phyloP scores from a whole-genome alignment of 2,113 vertebrate genomes.

The Dipodomys stephensi region DNA sequence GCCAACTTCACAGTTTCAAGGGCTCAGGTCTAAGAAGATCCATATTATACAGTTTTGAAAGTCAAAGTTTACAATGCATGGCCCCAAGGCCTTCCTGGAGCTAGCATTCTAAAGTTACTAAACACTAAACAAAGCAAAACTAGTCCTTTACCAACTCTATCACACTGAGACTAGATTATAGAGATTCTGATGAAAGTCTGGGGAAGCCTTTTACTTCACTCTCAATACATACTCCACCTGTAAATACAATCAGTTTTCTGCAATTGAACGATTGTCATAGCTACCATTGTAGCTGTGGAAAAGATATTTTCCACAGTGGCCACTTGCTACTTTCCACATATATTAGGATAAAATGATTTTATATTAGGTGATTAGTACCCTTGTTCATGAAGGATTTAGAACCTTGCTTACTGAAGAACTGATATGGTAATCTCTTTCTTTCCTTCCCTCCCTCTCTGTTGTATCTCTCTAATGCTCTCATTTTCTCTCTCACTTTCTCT shows the following conservation, averaged over 20 bases:
- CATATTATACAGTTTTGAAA: neutral
- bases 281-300: neutral
- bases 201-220: neutral
- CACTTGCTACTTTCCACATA: neutral
- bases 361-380: no score
- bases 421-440: no score
- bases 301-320: neutral
- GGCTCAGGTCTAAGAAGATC: neutral
- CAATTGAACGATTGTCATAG: neutral
- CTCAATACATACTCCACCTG: neutral
- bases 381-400: neutral
- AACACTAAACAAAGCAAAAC: neutral
- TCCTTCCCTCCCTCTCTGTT: no score
- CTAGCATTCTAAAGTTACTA: neutral
- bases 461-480: no score
- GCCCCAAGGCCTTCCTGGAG: neutral
- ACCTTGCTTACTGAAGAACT: no score
- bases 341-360: no score
- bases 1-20: neutral
- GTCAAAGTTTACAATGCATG: neutral
- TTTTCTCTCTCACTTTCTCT: no score
- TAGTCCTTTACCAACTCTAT: neutral
- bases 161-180: neutral
- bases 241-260: neutral
- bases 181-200: neutral